Evolutionary conservation across 2,888 invertebrate species (phyloP).

Genomic region (Drosophila tripunctata): DNA sequence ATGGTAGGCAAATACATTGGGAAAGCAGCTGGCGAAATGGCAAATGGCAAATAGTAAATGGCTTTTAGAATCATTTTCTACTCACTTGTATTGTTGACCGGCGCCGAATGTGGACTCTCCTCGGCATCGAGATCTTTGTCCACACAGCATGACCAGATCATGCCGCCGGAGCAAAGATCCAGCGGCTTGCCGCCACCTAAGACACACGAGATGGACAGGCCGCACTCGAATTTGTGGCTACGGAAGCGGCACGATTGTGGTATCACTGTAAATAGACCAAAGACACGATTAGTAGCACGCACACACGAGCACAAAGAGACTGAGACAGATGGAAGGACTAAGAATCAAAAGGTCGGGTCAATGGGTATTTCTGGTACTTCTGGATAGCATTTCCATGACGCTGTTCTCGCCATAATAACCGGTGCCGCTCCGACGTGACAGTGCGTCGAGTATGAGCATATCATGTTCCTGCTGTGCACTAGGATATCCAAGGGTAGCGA

Average conservation of each 20-base stretch:
- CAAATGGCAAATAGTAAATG: not conserved
- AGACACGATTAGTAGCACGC: slow-evolving; percentile 43
- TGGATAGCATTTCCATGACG: slow-evolving; percentile 92
- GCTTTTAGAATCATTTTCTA: slow-evolving; percentile 74
- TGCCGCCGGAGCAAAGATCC: slow-evolving; percentile 95
- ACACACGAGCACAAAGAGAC: slow-evolving; percentile 7
- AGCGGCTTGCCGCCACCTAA: slow-evolving; percentile 94
- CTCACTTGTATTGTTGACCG: slow-evolving; percentile 95
- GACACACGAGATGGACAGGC: slow-evolving; percentile 95
- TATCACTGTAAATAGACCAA: slow-evolving; percentile 89
- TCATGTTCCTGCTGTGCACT: slow-evolving; percentile 89
- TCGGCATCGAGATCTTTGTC: slow-evolving; percentile 88
- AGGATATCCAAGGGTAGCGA: slow-evolving; percentile 71
- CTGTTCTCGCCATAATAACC: slow-evolving; percentile 87
- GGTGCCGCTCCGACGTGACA: slow-evolving; percentile 86
- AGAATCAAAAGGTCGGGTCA: not conserved
- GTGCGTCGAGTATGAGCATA: slow-evolving; percentile 89
- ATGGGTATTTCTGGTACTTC: slow-evolving; percentile 87
- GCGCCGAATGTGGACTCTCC: slow-evolving; percentile 85
- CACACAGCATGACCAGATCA: slow-evolving; percentile 97
- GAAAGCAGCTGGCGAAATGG: slow-evolving; percentile 45
- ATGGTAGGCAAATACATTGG: slow-evolving; percentile 18
- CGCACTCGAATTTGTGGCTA: slow-evolving; percentile 94
- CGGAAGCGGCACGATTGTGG: slow-evolving; percentile 94
- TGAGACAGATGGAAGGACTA: slow-evolving; percentile 3